Evolutionary conservation across 53 echinoderm and acorn worm species (phyloP), one percentile per base, ranked within the genome.

Genomic region (Crossaster papposus): DNA sequence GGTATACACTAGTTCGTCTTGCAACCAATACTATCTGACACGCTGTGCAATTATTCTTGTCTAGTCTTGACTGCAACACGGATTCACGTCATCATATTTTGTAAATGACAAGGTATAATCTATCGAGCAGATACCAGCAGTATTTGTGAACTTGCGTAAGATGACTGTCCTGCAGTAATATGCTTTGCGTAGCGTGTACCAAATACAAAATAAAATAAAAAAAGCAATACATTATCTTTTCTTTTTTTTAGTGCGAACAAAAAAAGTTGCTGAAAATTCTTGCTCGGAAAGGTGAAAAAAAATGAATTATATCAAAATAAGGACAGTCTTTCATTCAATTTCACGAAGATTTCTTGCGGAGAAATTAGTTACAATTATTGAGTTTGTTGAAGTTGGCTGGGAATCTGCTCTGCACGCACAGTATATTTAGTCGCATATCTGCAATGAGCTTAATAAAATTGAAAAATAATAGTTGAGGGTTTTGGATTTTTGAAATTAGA

Each of bases 401-500:
- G 18, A 30, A 15, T 80, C 32, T 58, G 80, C 34, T 80, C 62
- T 58, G 62, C 31, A 80, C 33, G 55, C 80, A 13, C 54, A 58
- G 62, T 28, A 54, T 30, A 23, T 31, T 32, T 15, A 80, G 80
- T 30, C 54, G 32, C 51, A 50, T 52, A 13, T 73, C 55, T 85
- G 83, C 50, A 85, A 30, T 32, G 53, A 72, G 30, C 54, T 85
- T 72, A 10, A 71, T 73, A 54, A 30, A 31, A 72, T 85, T 50
- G 72, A 54, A 23, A 38, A 44, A 24, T 4, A 29, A 24, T n/a
- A 65, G 14, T 30, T 29, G 75, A 12, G 29, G 28, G 65, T 23
- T 83, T 83, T 63, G 23, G 65, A 38, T 70, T 14, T 65, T 20
- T n/a, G n/a, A n/a, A 14, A 18, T 30, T 26, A 44, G 24, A 74